These are phyloP conservation scores for Exocentrus adspersus DNA, from an alignment of 2,888 invertebrate genomes.

Conservation along the genomic window DNA sequence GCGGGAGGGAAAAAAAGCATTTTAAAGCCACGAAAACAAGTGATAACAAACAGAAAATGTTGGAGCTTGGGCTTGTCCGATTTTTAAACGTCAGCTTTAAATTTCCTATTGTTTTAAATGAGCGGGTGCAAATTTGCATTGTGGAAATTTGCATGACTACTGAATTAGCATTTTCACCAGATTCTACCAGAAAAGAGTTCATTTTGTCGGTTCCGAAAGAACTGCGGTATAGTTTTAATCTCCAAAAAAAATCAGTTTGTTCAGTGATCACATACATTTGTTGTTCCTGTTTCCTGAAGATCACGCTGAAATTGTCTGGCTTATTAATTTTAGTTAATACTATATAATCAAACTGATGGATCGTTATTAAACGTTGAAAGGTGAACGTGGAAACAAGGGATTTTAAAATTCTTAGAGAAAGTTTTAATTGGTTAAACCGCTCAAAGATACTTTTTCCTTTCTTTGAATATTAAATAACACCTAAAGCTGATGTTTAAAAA, in stretches of 20 bases:
- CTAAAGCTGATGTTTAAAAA: background rate
- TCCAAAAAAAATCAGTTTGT: too few relatives aligned
- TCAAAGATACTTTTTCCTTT: background rate
- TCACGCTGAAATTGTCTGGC: too few relatives aligned
- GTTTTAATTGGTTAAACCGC: background rate
- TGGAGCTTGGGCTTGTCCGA: background rate
- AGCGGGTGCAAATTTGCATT: constrained; percentile 2
- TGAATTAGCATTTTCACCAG: constrained; percentile 5
- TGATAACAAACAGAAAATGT: background rate
- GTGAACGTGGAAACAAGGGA: too few relatives aligned
- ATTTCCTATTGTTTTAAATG: constrained; percentile 1
- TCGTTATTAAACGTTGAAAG: too few relatives aligned
- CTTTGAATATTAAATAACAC: background rate
- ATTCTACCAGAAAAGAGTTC: too few relatives aligned
- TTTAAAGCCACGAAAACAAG: background rate
- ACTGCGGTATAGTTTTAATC: too few relatives aligned
- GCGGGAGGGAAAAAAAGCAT: background rate
- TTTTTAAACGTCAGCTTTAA: background rate
- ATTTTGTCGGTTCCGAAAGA: too few relatives aligned
- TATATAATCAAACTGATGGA: too few relatives aligned
- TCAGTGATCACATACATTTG: too few relatives aligned
- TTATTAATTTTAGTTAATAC: too few relatives aligned
- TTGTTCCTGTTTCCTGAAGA: too few relatives aligned
- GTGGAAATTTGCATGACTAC: constrained; percentile 5
- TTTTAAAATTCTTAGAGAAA: too few relatives aligned